Evolutionary conservation across 1,140 invertebrate genomes (phyloP).

Genomic region (honey bee (Apis mellifera)): DNA sequence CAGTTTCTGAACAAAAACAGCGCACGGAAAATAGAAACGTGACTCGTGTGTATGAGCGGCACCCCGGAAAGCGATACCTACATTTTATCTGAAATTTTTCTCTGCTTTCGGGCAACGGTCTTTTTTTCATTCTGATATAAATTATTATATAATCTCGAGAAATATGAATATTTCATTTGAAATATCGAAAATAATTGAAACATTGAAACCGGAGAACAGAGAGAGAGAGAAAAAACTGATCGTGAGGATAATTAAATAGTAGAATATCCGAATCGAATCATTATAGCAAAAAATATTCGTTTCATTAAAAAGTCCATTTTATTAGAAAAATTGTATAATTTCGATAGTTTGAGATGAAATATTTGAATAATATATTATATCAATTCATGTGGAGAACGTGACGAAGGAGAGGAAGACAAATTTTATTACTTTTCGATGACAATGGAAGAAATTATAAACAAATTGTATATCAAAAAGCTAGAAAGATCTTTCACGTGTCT

Average conservation of each 20-base stretch:
- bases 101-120: background rate
- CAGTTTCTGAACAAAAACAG: constrained; percentile 7
- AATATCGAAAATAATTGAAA: background rate
- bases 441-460: background rate
- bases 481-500: too few relatives aligned
- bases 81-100: constrained; percentile 12
- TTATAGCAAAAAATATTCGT: background rate
- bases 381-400: too few relatives aligned
- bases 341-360: background rate
- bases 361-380: too few relatives aligned
- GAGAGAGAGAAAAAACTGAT: background rate
- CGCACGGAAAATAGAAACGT: constrained; percentile 11
- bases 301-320: background rate
- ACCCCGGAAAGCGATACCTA: background rate
- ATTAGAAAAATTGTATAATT: background rate
- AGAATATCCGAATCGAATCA: background rate
- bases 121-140: background rate
- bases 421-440: background rate
- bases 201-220: background rate
- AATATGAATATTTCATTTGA: background rate
- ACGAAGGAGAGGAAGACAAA: too few relatives aligned
- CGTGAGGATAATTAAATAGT: background rate
- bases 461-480: background rate
- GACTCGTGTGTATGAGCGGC: constrained; percentile 11
- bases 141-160: background rate